A percentile compares a stretch with the other conserved stretches of the same genome.
These are phyloP conservation scores for Peromyscus californicus DNA, from an alignment of 2,113 vertebrate species.

Conservation along the genomic window DNA sequence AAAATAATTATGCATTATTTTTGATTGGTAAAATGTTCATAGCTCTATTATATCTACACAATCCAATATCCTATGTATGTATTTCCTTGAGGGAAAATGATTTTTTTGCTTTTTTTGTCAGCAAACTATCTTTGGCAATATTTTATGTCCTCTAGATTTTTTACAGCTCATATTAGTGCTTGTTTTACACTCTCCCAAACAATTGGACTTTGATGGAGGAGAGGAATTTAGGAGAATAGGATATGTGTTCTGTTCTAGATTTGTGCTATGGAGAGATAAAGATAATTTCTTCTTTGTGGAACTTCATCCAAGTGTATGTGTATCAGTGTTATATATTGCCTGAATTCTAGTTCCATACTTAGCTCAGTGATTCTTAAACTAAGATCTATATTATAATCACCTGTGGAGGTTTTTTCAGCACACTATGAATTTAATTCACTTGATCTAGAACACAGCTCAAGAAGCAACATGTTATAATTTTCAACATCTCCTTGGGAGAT, in stretches of 20 bases:
- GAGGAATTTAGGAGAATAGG: neutral
- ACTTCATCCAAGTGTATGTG: neutral
- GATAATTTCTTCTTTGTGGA: neutral
- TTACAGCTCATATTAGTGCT: neutral
- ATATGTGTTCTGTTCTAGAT: neutral
- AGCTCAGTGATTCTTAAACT: neutral
- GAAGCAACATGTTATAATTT: neutral
- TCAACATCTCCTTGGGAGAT: neutral
- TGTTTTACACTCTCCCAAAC: neutral
- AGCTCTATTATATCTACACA: neutral
- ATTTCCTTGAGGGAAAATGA: neutral
- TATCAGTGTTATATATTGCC: neutral
- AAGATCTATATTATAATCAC: neutral
- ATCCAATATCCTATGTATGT: neutral
- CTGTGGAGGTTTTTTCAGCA: neutral
- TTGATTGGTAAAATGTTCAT: slow-evolving; percentile 22
- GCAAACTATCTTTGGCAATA: neutral
- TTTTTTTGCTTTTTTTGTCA: neutral
- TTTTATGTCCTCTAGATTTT: neutral
- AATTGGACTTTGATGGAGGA: neutral
- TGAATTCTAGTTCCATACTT: neutral
- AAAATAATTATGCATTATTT: neutral
- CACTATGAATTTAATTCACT: neutral
- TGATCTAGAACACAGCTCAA: neutral
- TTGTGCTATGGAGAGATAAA: neutral